A percentile compares a stretch with the other conserved stretches of the same genome.
Evolutionary conservation across 2,888 invertebrate species (phyloP).

Genomic region (Torymus auratus): DNA sequence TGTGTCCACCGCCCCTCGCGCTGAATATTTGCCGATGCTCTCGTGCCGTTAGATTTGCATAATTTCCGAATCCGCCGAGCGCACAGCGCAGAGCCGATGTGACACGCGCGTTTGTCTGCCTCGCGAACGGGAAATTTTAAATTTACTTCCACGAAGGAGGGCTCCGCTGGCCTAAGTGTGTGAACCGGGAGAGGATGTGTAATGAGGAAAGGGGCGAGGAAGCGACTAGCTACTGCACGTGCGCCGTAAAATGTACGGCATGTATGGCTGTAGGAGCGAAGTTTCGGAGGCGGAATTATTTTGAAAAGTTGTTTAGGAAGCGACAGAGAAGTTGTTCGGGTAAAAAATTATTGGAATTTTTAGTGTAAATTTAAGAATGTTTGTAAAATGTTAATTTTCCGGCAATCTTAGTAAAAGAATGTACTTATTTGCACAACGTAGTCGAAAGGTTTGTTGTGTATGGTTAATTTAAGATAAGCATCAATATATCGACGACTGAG

Average conservation of each 20-base stretch:
- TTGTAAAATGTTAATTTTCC: too few species aligned
- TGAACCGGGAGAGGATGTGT: too few species aligned
- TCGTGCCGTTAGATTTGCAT: conserved; percentile 69
- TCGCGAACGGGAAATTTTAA: conserved; percentile 27
- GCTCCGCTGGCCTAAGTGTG: too few species aligned
- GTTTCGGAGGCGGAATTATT: background rate
- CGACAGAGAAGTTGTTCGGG: background rate
- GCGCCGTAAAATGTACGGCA: background rate
- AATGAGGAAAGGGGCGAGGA: background rate
- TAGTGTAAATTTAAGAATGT: too few species aligned
- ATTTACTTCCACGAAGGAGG: background rate
- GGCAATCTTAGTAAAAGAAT: too few species aligned
- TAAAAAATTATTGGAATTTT: too few species aligned
- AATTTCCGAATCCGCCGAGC: conserved; percentile 70
- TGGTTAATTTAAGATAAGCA: too few species aligned
- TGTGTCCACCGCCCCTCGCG: conserved; percentile 11
- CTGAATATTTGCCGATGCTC: conserved; percentile 62
- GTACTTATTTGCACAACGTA: too few species aligned
- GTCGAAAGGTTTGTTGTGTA: too few species aligned
- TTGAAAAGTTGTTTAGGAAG: background rate
- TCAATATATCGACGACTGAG: too few species aligned
- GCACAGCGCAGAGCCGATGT: conserved; percentile 61
- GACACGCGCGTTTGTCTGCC: background rate
- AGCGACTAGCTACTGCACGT: background rate
- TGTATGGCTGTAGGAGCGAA: background rate